These are phyloP conservation scores for Lithophane leautieri DNA, from an alignment of 2,888 invertebrate species.

Conservation along the genomic window DNA sequence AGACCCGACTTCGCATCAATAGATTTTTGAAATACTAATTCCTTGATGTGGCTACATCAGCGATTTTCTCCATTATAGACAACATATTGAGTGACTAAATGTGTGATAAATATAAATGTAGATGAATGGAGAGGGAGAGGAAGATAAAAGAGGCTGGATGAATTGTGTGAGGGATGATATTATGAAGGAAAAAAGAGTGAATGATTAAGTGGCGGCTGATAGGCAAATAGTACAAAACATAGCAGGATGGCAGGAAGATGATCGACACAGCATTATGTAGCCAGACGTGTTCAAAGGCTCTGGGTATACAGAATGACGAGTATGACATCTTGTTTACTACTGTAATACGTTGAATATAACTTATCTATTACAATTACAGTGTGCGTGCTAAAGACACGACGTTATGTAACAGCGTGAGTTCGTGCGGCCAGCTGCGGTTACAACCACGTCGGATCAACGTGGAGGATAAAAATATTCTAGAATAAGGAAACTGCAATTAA, in stretches of 20 bases:
- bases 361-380: slow-evolving; percentile 52
- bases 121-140: too few species aligned
- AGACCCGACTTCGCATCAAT: not conserved
- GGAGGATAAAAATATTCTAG: slow-evolving; percentile 52
- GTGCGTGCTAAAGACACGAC: slow-evolving; percentile 40
- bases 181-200: not conserved
- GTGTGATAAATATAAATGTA: not conserved
- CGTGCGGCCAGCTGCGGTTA: slow-evolving; percentile 13
- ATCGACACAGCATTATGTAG: not conserved
- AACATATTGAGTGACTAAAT: not conserved
- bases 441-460: slow-evolving; percentile 46
- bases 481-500: slow-evolving; percentile 57
- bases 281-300: slow-evolving; percentile 11
- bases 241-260: not conserved
- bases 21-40: not conserved
- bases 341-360: slow-evolving; percentile 15
- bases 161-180: too few species aligned
- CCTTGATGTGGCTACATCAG: not conserved
- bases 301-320: not conserved
- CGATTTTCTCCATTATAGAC: not conserved
- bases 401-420: slow-evolving; percentile 50
- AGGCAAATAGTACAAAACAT: not conserved
- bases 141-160: not conserved
- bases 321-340: slow-evolving; percentile 44
- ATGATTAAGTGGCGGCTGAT: not conserved